Conservation (phyloP, 2,113 vertebrate species). For the Bombycilla garrulus region DNA sequence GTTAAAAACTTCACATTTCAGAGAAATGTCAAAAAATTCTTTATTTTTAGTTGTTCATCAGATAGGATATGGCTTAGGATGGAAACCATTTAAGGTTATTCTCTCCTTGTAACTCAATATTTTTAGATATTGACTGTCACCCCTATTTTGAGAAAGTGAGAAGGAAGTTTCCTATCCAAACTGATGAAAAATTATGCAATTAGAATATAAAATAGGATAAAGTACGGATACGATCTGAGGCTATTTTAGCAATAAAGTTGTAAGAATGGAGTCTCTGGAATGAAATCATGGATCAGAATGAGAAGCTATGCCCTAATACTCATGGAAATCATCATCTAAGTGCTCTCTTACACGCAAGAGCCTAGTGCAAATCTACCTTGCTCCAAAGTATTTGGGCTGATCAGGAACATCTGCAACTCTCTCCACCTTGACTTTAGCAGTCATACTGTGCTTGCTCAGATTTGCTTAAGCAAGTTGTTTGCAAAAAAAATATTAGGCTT, state of each 20-base stretch:
- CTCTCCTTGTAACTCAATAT: background rate
- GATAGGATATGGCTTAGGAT: background rate
- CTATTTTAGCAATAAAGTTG: background rate
- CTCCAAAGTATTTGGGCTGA: background rate
- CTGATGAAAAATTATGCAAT: background rate
- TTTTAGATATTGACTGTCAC: background rate
- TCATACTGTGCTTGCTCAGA: background rate
- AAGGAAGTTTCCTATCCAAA: background rate
- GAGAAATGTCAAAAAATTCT: background rate
- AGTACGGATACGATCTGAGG: background rate
- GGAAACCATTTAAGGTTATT: background rate
- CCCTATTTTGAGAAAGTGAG: background rate
- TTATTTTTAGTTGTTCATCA: background rate
- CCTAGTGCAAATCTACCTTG: background rate
- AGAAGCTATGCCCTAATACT: background rate
- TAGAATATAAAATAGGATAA: background rate
- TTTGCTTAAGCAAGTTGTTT: background rate
- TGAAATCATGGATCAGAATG: background rate
- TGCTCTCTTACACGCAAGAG: background rate
- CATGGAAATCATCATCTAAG: background rate
- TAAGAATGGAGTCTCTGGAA: background rate
- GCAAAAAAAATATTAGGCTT: background rate
- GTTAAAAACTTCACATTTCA: background rate
- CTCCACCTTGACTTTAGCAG: rapidly evolving
- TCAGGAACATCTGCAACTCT: background rate